Conservation (phyloP, 2,888 invertebrate species). For the Dolichopus griseipennis region DNA sequence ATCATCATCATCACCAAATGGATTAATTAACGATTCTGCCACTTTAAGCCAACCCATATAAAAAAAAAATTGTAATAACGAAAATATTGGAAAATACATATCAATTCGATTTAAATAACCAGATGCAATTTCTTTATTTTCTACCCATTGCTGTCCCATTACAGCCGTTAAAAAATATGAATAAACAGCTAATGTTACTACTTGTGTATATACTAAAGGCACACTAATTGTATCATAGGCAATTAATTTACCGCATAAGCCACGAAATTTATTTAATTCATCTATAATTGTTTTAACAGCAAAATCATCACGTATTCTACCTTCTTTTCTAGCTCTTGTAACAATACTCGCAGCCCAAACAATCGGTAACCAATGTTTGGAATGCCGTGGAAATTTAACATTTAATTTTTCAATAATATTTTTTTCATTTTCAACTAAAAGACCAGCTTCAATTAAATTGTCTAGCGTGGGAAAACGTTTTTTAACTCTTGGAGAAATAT, state of each 20-base stretch:
- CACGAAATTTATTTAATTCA: slow-evolving; percentile 75
- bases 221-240: slow-evolving; percentile 69
- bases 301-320: slow-evolving; percentile 81
- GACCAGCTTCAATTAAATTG: slow-evolving; percentile 76
- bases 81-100: slow-evolving; percentile 83
- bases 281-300: slow-evolving; percentile 86
- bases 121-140: slow-evolving; percentile 46
- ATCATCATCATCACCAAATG: slow-evolving; percentile 86
- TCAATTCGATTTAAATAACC: slow-evolving; percentile 58
- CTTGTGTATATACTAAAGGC: slow-evolving; percentile 77
- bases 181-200: slow-evolving; percentile 85
- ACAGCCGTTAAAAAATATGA: slow-evolving; percentile 83
- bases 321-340: slow-evolving; percentile 81
- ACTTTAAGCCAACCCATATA: slow-evolving; percentile 89
- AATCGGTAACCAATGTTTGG: slow-evolving; percentile 85
- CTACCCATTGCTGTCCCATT: slow-evolving; percentile 82
- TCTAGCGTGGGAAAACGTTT: slow-evolving; percentile 77
- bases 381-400: slow-evolving; percentile 70
- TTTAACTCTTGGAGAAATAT: slow-evolving; percentile 80
- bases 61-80: slow-evolving; percentile 78
- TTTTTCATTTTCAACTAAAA: slow-evolving; percentile 73
- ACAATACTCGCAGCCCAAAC: slow-evolving; percentile 88
- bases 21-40: slow-evolving; percentile 84
- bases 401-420: slow-evolving; percentile 69
- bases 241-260: slow-evolving; percentile 65